Conservation (phyloP, 2,888 invertebrate species). For the Lumbricus terrestris region DNA sequence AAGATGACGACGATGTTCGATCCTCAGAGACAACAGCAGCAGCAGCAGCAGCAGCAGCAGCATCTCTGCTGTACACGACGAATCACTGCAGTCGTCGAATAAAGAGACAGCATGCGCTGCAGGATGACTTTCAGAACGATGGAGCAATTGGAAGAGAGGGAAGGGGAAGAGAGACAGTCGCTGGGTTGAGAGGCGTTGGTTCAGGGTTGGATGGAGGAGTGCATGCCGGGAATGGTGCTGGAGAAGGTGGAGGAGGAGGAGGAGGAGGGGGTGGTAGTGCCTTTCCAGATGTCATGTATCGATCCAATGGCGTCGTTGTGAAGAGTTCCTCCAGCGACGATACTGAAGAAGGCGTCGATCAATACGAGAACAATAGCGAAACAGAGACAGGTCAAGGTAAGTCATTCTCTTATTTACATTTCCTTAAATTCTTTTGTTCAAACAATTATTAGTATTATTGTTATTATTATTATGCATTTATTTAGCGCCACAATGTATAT, state of each 20-base stretch:
- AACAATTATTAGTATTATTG: no score
- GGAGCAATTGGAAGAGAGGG: background rate
- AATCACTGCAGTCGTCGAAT: background rate
- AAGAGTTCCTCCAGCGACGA: background rate
- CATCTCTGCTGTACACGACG: no score
- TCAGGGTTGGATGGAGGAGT: background rate
- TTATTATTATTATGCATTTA: no score
- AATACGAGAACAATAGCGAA: background rate
- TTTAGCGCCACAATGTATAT: no score
- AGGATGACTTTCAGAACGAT: background rate
- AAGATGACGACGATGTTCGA: no score
- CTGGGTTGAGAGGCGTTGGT: background rate
- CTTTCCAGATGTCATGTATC: background rate
- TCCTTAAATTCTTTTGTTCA: no score
- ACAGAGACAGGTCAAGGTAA: constrained; percentile 5
- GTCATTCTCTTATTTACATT: background rate
- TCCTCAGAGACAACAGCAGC: no score
- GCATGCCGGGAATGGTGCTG: background rate
- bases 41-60: no score
- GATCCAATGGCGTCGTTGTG: background rate
- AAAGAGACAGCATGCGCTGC: background rate
- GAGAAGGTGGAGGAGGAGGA: no score
- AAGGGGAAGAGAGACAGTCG: background rate
- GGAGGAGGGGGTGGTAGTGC: background rate
- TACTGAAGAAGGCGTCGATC: background rate